Evolutionary conservation across 2,797 vertebrate species (phyloP), one percentile per base, ranked within the genome.

Genomic region (Acropternis orthonyx): DNA sequence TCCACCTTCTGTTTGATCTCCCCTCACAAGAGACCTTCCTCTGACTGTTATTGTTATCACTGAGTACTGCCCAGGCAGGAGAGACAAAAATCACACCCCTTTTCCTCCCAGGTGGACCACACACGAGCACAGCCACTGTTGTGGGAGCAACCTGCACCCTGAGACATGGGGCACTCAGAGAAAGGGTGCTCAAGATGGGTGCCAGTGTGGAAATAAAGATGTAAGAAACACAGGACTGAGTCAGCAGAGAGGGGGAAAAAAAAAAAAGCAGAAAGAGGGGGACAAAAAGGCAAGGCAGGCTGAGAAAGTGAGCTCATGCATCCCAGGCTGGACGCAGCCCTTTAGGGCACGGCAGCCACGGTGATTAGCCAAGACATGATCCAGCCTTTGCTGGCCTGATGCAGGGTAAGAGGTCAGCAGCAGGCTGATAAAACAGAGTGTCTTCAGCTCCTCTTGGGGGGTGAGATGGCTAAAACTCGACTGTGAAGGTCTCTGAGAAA

Each of bases 51-150:
- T 12, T 49, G 88, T 56, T 86, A 56, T 69, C 87, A 6, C 67
- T 10, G 55, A 34, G 14, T 5, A 84, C 20, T 32, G 66, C 84
- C 95, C 68, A 7, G 52, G 72, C 74, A 87, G 85, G 19, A 91
- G 73, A 84, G 81, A 46, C 43, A 18, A 62, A 84, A 52, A 27
- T 14, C 5, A 67, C 52, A 54, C 21, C 27, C 51, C 61, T 56
- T 46, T 56, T 37, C 32, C 49, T 12, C 54, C 85, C 96, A 91
- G 92, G 95, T 95, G 86, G 95, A 96, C 87, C 96, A 95, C 96
- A 94, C 96, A 92, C 32, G 5, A 76, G 68, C 82, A 62, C 5
- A 3, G 39, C 41, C 12, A 0, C 55, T 4, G 0, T 7, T 0
- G 20, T 1, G 9, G 51, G 81, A 77, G 44, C 85, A 63, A 68